Base-by-base conservation (phyloP, 2,888 invertebrate species). In the Mesoligia furuncula region DNA sequence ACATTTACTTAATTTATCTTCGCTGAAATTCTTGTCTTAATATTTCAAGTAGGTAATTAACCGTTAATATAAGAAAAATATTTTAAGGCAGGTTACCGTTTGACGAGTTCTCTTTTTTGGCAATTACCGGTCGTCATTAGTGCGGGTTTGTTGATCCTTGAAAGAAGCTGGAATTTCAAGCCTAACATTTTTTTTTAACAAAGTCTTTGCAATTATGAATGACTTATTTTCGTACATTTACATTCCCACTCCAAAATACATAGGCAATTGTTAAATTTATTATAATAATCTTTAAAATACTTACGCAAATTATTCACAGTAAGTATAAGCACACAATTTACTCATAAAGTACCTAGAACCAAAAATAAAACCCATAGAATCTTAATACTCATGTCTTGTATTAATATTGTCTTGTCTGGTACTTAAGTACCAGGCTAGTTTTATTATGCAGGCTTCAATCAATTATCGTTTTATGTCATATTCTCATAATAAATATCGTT, bases 91-190 rank as follows among this genome's bases (percentile, higher is more conserved):
- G n/a, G 13, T 45, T n/a, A 39, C 57, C 31, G 45, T 36, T 39
- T n/a, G 45, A 51, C 67, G 61, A 13, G 31, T 42, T 62, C 8
- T 45, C 62, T 54, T 71, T 70, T 68, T 64, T 69, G 45, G 65
- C n/a, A 75, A 85, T 85, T 72, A 86, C 61, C 69, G 79, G 78
- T 70, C 20, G n/a, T 57, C 54, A 83, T 82, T 75, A 81, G 66
- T 48, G 31, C 36, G 48, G 61, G 59, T 72, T 71, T 77, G 62
- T 86, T 68, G 57, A 54, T 65, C 20, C 66, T 15, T n/a, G 31
- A 67, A 67, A 51, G 8, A 66, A 7, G 61, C 20, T 36, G 42
- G 54, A 62, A 17, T 81, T 48, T 62, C 20, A 51, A 61, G 27
- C 4, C 31, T 17, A 24, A 11, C 3, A 2, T 57, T 57, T 42